Percentiles rank a stretch among this genome's conserved stretches.
phyloP scores from a whole-genome alignment of 2,888 invertebrate genomes.

The Synanthedon vespiformis region DNA sequence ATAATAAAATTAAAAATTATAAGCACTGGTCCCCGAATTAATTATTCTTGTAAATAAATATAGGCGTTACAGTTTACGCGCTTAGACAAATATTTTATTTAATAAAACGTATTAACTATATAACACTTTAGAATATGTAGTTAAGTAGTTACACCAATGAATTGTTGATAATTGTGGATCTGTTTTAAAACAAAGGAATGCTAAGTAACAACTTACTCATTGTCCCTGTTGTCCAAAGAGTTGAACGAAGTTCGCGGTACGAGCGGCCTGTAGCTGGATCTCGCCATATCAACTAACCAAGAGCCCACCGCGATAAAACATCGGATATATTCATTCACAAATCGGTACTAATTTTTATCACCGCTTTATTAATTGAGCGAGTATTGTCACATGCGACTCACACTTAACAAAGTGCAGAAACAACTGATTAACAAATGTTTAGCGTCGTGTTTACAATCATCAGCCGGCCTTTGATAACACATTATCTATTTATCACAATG shows the following conservation, averaged over 20 bases:
- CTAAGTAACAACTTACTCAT: slow-evolving; percentile 35
- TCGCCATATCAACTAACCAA: slow-evolving; percentile 34
- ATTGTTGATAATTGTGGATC: background rate
- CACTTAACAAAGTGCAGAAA: slow-evolving; percentile 16
- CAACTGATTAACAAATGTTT: slow-evolving; percentile 46
- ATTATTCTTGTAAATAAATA: too few species aligned
- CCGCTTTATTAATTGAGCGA: slow-evolving; percentile 24
- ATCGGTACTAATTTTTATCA: slow-evolving; percentile 4
- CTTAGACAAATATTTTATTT: too few species aligned
- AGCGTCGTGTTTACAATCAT: slow-evolving; percentile 16
- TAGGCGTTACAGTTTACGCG: too few species aligned
- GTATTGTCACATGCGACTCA: slow-evolving; percentile 3
- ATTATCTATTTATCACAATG: slow-evolving; percentile 27
- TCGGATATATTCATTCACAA: slow-evolving; percentile 2
- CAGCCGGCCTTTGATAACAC: slow-evolving; percentile 22
- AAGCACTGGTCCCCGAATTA: too few species aligned
- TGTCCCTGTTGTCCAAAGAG: slow-evolving; percentile 47
- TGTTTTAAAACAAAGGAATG: background rate
- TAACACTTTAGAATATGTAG: too few species aligned
- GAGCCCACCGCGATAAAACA: background rate
- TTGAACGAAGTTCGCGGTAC: slow-evolving; percentile 53
- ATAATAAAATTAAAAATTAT: too few species aligned
- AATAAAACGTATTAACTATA: too few species aligned
- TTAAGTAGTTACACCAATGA: too few species aligned
- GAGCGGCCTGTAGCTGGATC: slow-evolving; percentile 57